A percentile compares a stretch with the other conserved stretches of the same genome.
phyloP scores from a whole-genome alignment of 2,113 vertebrate species.

The Pachypanchax playfairii region DNA sequence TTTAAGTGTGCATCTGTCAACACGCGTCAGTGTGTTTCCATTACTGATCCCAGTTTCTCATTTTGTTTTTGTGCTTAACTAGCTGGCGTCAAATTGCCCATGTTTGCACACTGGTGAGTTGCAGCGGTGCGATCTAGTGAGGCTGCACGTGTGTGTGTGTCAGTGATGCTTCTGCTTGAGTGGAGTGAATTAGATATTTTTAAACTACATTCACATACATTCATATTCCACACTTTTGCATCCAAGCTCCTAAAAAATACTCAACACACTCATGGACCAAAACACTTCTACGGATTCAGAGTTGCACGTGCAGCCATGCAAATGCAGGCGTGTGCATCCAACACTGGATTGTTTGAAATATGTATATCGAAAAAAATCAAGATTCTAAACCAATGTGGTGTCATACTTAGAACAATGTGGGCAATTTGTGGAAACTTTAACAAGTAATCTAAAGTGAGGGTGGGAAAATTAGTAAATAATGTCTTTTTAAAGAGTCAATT shows the following conservation, averaged over 20 bases:
- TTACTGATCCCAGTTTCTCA: constrained; percentile 4
- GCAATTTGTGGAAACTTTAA: too few relatives aligned
- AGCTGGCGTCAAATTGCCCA: constrained; percentile 56
- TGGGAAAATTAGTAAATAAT: too few relatives aligned
- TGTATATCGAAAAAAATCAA: too few relatives aligned
- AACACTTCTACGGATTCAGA: constrained; percentile 12
- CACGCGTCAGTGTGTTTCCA: background rate
- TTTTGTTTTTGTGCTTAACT: constrained; percentile 53
- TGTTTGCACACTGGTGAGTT: constrained; percentile 41
- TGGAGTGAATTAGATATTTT: constrained; percentile 68
- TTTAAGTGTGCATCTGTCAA: constrained; percentile 6
- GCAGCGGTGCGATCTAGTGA: constrained; percentile 29
- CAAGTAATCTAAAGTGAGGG: too few relatives aligned
- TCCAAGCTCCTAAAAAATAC: constrained; percentile 6
- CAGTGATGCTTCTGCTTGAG: constrained; percentile 54
- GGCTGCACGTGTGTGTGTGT: constrained; percentile 13
- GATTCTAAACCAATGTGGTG: too few relatives aligned
- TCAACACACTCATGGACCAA: background rate
- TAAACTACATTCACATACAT: constrained; percentile 43
- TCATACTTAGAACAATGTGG: too few relatives aligned
- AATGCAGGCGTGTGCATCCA: constrained; percentile 15
- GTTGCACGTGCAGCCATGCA: constrained; percentile 25
- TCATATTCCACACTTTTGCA: constrained; percentile 35
- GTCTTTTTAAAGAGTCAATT: too few relatives aligned
- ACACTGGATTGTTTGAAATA: background rate